Evolutionary conservation across 1,140 invertebrate species (phyloP).

Genomic region (Diprion similis): DNA sequence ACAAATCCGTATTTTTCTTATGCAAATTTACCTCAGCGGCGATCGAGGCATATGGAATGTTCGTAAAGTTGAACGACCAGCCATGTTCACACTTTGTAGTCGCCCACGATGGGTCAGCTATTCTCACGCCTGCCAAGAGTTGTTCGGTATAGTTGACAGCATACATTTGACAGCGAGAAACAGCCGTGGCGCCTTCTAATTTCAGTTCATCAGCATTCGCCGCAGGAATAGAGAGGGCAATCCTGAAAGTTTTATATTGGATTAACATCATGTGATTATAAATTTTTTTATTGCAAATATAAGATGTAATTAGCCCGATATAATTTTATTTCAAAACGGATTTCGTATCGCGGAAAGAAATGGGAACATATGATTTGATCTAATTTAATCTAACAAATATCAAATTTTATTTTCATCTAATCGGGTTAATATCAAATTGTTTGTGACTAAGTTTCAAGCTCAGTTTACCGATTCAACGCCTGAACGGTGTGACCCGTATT

Average conservation of each 20-base stretch:
- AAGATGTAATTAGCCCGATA: background rate
- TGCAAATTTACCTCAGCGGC: conserved; percentile 71
- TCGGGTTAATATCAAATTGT: too few species aligned
- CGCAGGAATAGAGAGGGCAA: conserved; percentile 70
- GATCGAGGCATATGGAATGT: conserved; percentile 80
- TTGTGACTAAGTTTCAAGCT: too few species aligned
- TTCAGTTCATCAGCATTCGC: conserved; percentile 42
- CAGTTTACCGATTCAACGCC: too few species aligned
- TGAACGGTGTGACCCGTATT: too few species aligned
- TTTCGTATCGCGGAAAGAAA: too few species aligned
- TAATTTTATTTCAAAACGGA: too few species aligned
- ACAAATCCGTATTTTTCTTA: conserved; percentile 1
- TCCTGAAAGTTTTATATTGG: conserved; percentile 56
- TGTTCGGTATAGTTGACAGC: conserved; percentile 73
- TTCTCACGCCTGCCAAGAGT: conserved; percentile 60
- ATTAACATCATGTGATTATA: background rate
- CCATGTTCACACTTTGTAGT: conserved; percentile 68
- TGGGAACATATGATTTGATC: too few species aligned
- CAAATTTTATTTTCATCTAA: too few species aligned
- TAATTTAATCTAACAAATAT: too few species aligned
- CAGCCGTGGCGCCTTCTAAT: conserved; percentile 61
- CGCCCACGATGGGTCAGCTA: conserved; percentile 71
- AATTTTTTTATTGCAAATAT: background rate
- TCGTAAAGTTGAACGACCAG: conserved; percentile 78
- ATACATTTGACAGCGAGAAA: conserved; percentile 75